These are phyloP conservation scores for Varanus salvator DNA, from an alignment of 2,113 vertebrate species.

Conservation along the genomic window DNA sequence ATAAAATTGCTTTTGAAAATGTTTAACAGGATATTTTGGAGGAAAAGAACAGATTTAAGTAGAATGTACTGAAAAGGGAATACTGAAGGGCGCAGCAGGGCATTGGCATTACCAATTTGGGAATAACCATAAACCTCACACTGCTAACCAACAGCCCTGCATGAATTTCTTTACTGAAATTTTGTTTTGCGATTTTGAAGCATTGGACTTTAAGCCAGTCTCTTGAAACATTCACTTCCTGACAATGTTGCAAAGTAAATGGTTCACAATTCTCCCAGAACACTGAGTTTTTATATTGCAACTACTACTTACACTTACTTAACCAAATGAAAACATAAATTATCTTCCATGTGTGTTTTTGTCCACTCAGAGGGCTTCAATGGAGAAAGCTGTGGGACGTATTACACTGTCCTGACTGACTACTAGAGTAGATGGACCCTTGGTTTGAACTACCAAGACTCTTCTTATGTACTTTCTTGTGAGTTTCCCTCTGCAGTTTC, in stretches of 20 bases:
- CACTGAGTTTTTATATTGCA: background rate
- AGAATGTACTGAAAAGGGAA: background rate
- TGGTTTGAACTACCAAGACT: too few species aligned
- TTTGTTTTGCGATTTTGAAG: slow-evolving; percentile 8
- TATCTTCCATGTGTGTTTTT: background rate
- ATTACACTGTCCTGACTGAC: too few species aligned
- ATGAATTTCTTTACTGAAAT: background rate
- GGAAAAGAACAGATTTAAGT: background rate
- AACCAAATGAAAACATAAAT: background rate
- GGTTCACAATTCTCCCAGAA: background rate
- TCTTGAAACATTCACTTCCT: background rate
- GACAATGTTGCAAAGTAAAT: background rate
- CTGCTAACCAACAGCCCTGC: background rate
- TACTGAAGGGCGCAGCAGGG: background rate
- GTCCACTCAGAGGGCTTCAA: too few species aligned
- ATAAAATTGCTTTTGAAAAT: background rate
- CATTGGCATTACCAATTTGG: background rate
- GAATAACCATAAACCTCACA: background rate
- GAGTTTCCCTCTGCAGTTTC: too few species aligned
- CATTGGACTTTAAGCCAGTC: background rate
- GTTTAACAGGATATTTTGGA: background rate
- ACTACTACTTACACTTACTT: background rate
- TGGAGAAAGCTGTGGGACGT: too few species aligned
- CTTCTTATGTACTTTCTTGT: too few species aligned
- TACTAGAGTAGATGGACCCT: too few species aligned